These are phyloP conservation scores for Caenorhabditis parvicauda DNA, from an alignment of 2,888 invertebrate species.

Conservation along the genomic window DNA sequence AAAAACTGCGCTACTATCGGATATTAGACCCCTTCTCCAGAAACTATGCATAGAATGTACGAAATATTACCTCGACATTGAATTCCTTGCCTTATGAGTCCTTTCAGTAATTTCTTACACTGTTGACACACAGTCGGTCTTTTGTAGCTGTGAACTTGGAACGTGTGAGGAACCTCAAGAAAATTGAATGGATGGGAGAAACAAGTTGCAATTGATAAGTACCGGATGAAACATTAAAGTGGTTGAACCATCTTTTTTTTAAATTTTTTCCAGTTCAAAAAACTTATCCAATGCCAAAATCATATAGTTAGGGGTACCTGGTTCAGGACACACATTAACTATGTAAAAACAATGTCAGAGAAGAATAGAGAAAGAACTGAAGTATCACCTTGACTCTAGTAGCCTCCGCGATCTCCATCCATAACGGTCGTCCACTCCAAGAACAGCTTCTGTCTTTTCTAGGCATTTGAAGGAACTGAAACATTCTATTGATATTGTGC, in stretches of 20 bases:
- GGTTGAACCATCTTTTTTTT: too few species aligned
- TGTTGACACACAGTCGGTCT: conserved; percentile 91
- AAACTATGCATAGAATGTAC: conserved; percentile 1
- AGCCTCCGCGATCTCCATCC: conserved; percentile 75
- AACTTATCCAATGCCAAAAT: too few species aligned
- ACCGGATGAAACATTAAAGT: too few species aligned
- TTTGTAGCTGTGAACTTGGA: conserved; percentile 92
- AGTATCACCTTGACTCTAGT: conserved; percentile 66
- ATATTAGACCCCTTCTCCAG: too few species aligned
- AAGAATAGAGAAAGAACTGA: neutral
- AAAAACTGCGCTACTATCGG: too few species aligned
- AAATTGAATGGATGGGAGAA: conserved; percentile 20
- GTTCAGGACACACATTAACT: too few species aligned
- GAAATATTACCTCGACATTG: conserved; percentile 78
- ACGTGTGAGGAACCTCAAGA: conserved; percentile 86
- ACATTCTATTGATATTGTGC: too few species aligned
- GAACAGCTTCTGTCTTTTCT: conserved; percentile 62
- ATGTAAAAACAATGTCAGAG: neutral
- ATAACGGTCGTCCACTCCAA: conserved; percentile 71
- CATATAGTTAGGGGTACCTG: too few species aligned
- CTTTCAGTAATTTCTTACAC: conserved; percentile 91
- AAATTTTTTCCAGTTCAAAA: too few species aligned
- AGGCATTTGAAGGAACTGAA: conserved; percentile 61
- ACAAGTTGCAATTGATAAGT: neutral
- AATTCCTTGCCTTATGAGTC: conserved; percentile 86